Percentiles rank a stretch among this genome's conserved stretches.
Evolutionary conservation across 2,888 invertebrate species (phyloP).

Genomic region (Agrotis ipsilon): DNA sequence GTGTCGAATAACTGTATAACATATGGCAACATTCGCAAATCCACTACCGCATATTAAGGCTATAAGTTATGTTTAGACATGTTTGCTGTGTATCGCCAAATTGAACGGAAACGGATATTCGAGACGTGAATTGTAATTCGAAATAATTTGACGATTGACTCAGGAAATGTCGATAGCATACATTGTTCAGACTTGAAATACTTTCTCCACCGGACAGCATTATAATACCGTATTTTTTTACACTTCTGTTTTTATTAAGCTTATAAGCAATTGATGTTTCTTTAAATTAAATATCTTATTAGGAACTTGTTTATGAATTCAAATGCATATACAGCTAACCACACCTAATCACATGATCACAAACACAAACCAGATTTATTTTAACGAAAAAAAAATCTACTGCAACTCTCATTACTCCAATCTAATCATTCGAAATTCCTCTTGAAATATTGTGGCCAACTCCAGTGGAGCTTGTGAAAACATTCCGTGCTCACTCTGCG

Average conservation of each 20-base stretch:
- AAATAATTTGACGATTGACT: slow-evolving; percentile 54
- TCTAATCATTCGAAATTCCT: slow-evolving; percentile 50
- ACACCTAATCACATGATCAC: neutral
- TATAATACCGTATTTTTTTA: slow-evolving; percentile 14
- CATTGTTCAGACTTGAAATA: slow-evolving; percentile 41
- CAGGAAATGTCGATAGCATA: slow-evolving; percentile 53
- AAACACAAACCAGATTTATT: slow-evolving; percentile 24
- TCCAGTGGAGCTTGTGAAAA: slow-evolving; percentile 53
- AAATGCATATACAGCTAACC: neutral
- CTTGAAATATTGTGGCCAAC: slow-evolving; percentile 45
- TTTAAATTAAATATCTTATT: neutral
- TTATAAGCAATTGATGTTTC: neutral
- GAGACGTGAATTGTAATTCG: slow-evolving; percentile 72
- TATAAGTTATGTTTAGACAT: slow-evolving; percentile 49
- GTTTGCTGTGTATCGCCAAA: slow-evolving; percentile 61
- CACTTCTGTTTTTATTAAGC: neutral
- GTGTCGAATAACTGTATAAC: slow-evolving; percentile 31
- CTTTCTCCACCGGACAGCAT: slow-evolving; percentile 46
- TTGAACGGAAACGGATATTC: slow-evolving; percentile 76
- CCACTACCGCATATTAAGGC: slow-evolving; percentile 35
- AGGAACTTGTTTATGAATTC: neutral
- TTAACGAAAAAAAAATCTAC: slow-evolving; percentile 11
- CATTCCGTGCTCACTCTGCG: slow-evolving; percentile 62
- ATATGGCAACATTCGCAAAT: slow-evolving; percentile 27
- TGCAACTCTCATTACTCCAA: slow-evolving; percentile 48